Conservation (phyloP, 1,140 invertebrate genomes). For the Phocides pigmalion region DNA sequence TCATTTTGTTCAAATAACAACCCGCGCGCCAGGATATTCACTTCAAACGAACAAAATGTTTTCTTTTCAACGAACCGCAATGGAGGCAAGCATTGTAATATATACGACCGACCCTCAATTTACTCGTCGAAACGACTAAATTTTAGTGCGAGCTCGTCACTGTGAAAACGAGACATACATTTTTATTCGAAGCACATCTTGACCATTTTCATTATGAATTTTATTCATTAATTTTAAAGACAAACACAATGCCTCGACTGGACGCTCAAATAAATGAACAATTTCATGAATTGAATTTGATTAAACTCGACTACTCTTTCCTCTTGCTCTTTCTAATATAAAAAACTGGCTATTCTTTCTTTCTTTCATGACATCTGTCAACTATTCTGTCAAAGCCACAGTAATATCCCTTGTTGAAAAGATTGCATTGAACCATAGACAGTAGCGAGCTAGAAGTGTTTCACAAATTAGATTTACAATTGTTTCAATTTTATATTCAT, state of each 20-base stretch:
- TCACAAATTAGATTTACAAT: no score
- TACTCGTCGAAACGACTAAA: neutral
- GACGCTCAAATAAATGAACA: constrained; percentile 8
- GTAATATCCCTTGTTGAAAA: no score
- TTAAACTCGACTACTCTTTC: neutral
- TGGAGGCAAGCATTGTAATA: constrained; percentile 16
- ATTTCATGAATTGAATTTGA: constrained; percentile 3
- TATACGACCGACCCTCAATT: constrained; percentile 11
- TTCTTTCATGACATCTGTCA: neutral
- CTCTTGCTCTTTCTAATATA: constrained; percentile 8
- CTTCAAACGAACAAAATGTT: constrained; percentile 13
- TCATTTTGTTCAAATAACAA: constrained; percentile 85
- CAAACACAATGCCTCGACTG: constrained; percentile 5
- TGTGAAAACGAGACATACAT: constrained; percentile 8
- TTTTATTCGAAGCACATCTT: constrained; percentile 18
- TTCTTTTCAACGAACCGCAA: constrained; percentile 26
- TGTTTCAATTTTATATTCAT: no score
- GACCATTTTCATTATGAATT: constrained; percentile 17
- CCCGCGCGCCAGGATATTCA: constrained; percentile 9
- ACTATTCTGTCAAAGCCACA: neutral
- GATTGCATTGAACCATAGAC: no score
- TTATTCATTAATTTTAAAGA: constrained; percentile 14
- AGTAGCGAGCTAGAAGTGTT: no score
- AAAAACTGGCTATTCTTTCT: neutral
- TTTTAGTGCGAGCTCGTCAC: neutral